Conservation (phyloP, 2,888 invertebrate genomes). For the Mesopsocus fuscifrons region DNA sequence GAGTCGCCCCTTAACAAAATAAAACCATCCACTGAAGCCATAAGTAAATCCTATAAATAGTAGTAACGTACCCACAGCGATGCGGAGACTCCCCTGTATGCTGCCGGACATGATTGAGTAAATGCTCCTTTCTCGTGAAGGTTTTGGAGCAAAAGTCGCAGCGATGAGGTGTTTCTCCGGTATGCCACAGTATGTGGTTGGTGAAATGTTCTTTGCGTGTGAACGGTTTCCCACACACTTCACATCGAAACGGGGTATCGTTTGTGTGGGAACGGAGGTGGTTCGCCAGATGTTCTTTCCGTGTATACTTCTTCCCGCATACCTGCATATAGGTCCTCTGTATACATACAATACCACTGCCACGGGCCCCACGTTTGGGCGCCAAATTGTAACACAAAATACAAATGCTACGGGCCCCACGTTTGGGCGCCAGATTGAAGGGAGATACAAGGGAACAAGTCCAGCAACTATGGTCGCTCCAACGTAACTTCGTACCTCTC, state of each 20-base stretch:
- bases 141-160: conserved; percentile 65
- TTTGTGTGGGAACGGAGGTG: conserved; percentile 22
- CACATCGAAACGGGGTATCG: conserved; percentile 22
- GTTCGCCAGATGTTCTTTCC: conserved; percentile 22
- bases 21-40: too few relatives aligned
- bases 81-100: conserved; percentile 59
- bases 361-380: conserved; percentile 3
- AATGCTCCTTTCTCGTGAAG: conserved; percentile 56
- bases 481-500: too few relatives aligned
- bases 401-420: conserved; percentile 8
- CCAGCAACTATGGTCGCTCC: too few relatives aligned
- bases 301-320: conserved; percentile 23
- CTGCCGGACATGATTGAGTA: conserved; percentile 57
- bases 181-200: conserved; percentile 31
- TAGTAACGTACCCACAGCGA: conserved; percentile 31
- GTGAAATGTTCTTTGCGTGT: conserved; percentile 61
- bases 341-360: background rate
- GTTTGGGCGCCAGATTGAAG: background rate
- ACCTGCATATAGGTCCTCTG: conserved; percentile 15
- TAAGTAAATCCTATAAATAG: too few relatives aligned
- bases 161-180: conserved; percentile 30
- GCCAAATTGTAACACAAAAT: background rate
- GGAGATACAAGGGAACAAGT: too few relatives aligned
- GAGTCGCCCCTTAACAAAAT: too few relatives aligned
- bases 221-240: conserved; percentile 43